A percentile compares a stretch with the other conserved stretches of the same genome.
phyloP scores from a whole-genome alignment of 1,140 invertebrate genomes.

The Drosophila micromelanica region DNA sequence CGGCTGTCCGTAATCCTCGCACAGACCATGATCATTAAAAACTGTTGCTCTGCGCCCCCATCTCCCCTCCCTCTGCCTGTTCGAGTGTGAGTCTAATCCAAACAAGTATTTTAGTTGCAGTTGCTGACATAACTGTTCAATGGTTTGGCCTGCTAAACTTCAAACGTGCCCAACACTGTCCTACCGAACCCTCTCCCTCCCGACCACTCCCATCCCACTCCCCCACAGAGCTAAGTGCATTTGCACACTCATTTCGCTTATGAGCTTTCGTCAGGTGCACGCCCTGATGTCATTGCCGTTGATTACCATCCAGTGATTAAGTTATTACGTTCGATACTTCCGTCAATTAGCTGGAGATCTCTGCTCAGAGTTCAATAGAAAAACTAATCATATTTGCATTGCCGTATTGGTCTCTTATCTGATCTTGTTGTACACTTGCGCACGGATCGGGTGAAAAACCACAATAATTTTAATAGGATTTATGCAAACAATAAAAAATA shows the following conservation, averaged over 20 bases:
- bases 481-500: constrained; percentile 60
- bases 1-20: constrained; percentile 42
- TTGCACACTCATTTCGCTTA: constrained; percentile 17
- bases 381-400: constrained; percentile 39
- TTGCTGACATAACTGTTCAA: constrained; percentile 41
- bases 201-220: background rate
- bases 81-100: background rate
- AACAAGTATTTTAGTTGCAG: constrained; percentile 40
- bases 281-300: constrained; percentile 32
- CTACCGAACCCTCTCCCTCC: background rate
- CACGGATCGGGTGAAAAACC: constrained; percentile 64
- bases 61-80: background rate
- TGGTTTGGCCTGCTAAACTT: constrained; percentile 17
- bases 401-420: constrained; percentile 49
- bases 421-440: constrained; percentile 74
- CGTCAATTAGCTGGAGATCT: constrained; percentile 52
- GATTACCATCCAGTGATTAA: constrained; percentile 40
- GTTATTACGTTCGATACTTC: constrained; percentile 47
- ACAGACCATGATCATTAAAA: constrained; percentile 55
- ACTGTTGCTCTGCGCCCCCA: constrained; percentile 46
- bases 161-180: background rate
- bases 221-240: background rate
- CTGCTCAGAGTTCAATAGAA: constrained; percentile 54
- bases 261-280: constrained; percentile 9
- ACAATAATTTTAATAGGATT: constrained; percentile 66